Evolutionary conservation across 1,140 invertebrate genomes (phyloP), one percentile per base, ranked within the genome.

Genomic region (Eumeta japonica): DNA sequence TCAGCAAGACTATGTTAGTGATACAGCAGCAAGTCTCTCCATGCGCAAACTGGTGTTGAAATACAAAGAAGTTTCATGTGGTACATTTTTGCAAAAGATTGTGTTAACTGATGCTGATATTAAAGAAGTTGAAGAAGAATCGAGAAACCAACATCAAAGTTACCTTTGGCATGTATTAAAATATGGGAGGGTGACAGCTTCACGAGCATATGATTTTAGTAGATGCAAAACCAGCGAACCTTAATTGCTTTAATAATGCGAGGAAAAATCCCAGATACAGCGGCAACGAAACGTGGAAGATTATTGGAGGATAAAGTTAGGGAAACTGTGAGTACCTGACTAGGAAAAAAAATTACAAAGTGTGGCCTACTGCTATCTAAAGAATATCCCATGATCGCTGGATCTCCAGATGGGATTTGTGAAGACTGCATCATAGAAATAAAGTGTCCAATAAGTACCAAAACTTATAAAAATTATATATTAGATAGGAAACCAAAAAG

Each of bases 291-390:
- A 43, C 16, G 50, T 7, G 40, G 48, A 34, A 46, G 39, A 40
- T 29, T 37, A 11, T 48, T 58, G 32, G 50, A 58, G 30, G 33
- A 47, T 34, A 10, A 31, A 24, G 45, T 55, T 1, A 27, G 20
- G 17, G 29, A 48, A 36, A 43, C 14, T 28, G 37, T 53, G 29
- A 30, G 30, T 16, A n/a, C n/a, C n/a, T n/a, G n/a, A n/a, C n/a
- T n/a, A n/a, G n/a, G n/a, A n/a, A n/a, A n/a, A n/a, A 49, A 55
- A 48, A 51, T 58, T 28, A 41, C 35, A 3, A 40, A 45, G 14
- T 46, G 46, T 53, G 54, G 52, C 1, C 15, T 50, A 7, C 24
- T 46, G 2, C 2, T 50, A 9, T 39, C 15, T 9, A 14, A 37
- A 37, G 28, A 48, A 1, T 48, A 46, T n/a, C n/a, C n/a, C n/a